These are phyloP conservation scores for Elephas maximus DNA, from an alignment of 2,113 vertebrate species.

Conservation along the genomic window DNA sequence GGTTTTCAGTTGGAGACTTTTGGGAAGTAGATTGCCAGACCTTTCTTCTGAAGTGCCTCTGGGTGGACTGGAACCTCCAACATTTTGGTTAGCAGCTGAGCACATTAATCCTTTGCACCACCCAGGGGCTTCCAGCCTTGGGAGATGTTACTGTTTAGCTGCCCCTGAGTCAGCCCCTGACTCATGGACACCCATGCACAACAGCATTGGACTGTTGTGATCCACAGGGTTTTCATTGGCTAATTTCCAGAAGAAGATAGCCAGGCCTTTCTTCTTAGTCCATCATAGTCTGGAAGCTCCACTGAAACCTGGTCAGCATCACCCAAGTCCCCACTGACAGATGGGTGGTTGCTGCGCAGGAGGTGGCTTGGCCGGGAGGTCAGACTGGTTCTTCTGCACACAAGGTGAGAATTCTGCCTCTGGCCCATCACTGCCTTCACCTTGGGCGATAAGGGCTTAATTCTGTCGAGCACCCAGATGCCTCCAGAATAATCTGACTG, in stretches of 20 bases:
- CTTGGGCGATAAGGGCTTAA: background rate
- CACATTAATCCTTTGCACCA: background rate
- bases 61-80: background rate
- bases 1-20: background rate
- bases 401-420: background rate
- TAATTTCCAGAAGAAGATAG: background rate
- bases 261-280: background rate
- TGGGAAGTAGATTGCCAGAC: background rate
- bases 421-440: background rate
- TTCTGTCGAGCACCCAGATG: background rate
- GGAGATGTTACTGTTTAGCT: background rate
- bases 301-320: background rate
- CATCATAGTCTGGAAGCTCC: background rate
- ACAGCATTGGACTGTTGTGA: background rate
- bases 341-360: background rate
- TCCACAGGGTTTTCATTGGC: background rate
- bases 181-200: background rate
- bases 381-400: background rate
- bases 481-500: background rate
- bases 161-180: background rate
- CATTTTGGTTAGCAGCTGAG: background rate
- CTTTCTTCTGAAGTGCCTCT: background rate
- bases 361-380: background rate
- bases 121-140: background rate
- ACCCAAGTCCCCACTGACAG: background rate